Base-by-base conservation (phyloP, 1,140 invertebrate species). In the Papilio machaon region DNA sequence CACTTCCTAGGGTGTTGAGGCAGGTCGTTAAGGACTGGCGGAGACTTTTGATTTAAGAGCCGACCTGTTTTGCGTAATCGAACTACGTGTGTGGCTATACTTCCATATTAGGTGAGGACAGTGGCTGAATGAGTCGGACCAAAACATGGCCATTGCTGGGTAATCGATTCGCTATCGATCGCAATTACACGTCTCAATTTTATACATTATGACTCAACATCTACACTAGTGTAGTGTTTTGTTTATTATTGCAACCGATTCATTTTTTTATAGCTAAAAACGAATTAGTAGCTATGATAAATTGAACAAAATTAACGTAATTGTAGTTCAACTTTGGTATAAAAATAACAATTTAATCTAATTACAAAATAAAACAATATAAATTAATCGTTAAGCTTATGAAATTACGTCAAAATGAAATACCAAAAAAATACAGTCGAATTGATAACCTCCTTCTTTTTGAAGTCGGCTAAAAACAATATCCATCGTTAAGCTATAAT, bases 1-100 rank as follows among this genome's bases (percentile, higher is more conserved):
- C 90, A 90, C 93, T 94, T 94, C 93, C 93, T 94, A 85, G 86
- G 86, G 83, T 82, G 82, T 87, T 85, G 80, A 89, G 87, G 88
- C 84, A 86, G 83, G 85, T 91, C 89, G 88, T 90, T 89, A 89
- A 82, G 75, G 64, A 74, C 70, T 81, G 81, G 74, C 80, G 82
- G 80, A 82, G 67, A 19, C 70, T 64, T 58, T 87, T 92, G 91
- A 92, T 92, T 90, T 91, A 84, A 91, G 86, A 86, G 85, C 87
- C 87, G 84, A 83, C 83, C 75, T 80, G 79, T 84, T 87, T 88
- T 86, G 87, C 84, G 87, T 88, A 89, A 88, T 86, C 83, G 74
- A 80, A 64, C 87, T 80, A 83, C 88, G 90, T 91, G 91, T 91
- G 91, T 81, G 91, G 87, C 86, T 82, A 47, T 58, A 35, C 47